Percentiles rank a stretch among this genome's conserved stretches.
phyloP scores from a whole-genome alignment of 64 coral and sea anemone species.

The Hydrozoanthus tunicans region DNA sequence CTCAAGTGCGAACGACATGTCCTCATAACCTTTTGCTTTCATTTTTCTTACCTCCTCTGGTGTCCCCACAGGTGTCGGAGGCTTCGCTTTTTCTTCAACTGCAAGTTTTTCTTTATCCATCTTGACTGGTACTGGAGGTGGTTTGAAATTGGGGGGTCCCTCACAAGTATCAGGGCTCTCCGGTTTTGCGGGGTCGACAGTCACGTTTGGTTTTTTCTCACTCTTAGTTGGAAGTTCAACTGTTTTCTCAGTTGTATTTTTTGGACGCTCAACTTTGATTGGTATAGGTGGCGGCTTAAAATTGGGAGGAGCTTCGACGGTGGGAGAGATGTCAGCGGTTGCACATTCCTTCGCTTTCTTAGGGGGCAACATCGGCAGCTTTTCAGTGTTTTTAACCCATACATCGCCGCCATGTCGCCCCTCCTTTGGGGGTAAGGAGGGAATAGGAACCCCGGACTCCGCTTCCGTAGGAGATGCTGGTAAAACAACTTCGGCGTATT shows the following conservation, averaged over 20 bases:
- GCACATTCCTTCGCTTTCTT: slow-evolving; percentile 28
- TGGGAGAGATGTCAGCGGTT: not conserved
- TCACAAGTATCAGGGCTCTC: slow-evolving; percentile 26
- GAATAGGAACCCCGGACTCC: not conserved
- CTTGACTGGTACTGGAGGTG: slow-evolving; percentile 50
- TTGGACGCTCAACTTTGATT: slow-evolving; percentile 2
- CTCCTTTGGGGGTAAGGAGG: slow-evolving; percentile 44
- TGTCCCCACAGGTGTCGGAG: slow-evolving; percentile 22
- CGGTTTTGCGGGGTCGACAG: not conserved
- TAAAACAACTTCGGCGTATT: slow-evolving; percentile 35
- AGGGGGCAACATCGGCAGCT: slow-evolving; percentile 10
- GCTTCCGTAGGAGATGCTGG: slow-evolving; percentile 17
- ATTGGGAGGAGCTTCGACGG: slow-evolving; percentile 19
- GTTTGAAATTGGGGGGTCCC: slow-evolving; percentile 50
- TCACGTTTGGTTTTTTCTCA: not conserved
- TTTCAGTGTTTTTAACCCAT: slow-evolving; percentile 31
- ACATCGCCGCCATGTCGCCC: slow-evolving; percentile 20
- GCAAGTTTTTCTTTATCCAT: not conserved
- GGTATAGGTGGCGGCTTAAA: slow-evolving; percentile 45
- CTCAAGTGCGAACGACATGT: slow-evolving; percentile 42
- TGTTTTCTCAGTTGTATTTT: not conserved
- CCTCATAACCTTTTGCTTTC: slow-evolving; percentile 50
- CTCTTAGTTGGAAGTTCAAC: not conserved
- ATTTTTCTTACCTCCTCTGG: slow-evolving; percentile 12
- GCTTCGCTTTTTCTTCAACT: slow-evolving; percentile 12